Conservation (phyloP, 2,888 invertebrate species). For the Oxystoma pomonae region DNA sequence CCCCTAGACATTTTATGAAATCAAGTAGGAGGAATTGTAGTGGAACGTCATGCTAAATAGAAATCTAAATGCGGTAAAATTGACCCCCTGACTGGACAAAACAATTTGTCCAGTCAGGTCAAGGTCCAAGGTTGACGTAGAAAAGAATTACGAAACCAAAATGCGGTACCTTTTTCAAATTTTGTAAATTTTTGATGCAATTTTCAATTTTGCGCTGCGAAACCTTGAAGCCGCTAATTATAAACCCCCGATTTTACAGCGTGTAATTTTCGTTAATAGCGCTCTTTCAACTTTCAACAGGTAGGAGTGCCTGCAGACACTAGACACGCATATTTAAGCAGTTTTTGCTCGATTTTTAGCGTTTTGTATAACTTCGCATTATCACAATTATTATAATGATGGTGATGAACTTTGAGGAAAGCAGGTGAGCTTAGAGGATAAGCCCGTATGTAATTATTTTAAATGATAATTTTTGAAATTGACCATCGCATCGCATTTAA, state of each 20-base stretch:
- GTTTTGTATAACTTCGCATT: background rate
- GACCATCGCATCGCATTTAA: no score
- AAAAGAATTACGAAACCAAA: no score
- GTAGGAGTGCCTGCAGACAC: background rate
- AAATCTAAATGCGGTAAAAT: no score
- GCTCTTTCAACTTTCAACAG: background rate
- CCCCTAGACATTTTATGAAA: no score
- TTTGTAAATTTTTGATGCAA: background rate
- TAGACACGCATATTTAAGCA: background rate
- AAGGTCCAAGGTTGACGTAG: no score
- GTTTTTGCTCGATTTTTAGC: background rate
- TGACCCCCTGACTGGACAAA: no score
- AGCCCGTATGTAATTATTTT: background rate
- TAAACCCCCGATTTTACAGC: background rate
- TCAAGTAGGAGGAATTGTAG: no score
- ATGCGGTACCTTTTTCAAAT: background rate
- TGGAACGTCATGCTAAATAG: no score
- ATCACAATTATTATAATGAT: background rate
- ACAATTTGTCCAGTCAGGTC: no score
- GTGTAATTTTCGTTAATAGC: background rate
- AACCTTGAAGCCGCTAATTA: background rate
- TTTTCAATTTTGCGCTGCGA: background rate
- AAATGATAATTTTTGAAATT: no score
- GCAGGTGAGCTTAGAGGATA: background rate
- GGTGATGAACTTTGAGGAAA: background rate